Evolutionary conservation across 2,888 invertebrate species (phyloP).

Genomic region (Rhaphigaster nebulosa): DNA sequence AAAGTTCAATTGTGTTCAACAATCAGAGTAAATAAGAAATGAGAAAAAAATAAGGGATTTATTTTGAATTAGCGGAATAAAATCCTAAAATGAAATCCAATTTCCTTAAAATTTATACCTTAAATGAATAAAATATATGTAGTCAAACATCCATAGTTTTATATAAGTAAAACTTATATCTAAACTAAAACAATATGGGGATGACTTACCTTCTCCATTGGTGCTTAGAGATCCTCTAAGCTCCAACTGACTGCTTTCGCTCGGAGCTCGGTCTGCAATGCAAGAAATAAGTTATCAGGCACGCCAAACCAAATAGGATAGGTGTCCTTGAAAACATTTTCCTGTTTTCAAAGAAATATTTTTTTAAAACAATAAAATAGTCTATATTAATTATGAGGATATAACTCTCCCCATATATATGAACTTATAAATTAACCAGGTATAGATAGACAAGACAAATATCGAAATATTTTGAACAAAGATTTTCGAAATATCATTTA

Average conservation of each 20-base stretch:
- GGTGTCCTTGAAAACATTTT: conserved; percentile 3
- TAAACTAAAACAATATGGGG: not conserved
- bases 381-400: not conserved
- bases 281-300: conserved; percentile 15
- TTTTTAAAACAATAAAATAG: not conserved
- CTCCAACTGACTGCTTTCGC: conserved; percentile 79
- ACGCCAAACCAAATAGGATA: not conserved
- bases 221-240: conserved; percentile 83
- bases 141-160: not conserved
- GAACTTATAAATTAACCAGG: not conserved
- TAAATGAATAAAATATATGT: not conserved
- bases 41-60: not conserved
- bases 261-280: conserved; percentile 77
- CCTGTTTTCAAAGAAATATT: conserved; percentile 4
- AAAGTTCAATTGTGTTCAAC: no score
- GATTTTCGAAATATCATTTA: not conserved
- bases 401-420: not conserved
- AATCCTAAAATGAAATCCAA: not conserved
- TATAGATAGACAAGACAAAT: not conserved
- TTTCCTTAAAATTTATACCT: not conserved
- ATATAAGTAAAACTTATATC: not conserved
- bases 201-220: conserved; percentile 83
- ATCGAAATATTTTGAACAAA: not conserved
- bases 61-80: no score
- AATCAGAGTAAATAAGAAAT: no score